phyloP scores from a whole-genome alignment of 2,888 invertebrate genomes.

The Gortyna flavago region DNA sequence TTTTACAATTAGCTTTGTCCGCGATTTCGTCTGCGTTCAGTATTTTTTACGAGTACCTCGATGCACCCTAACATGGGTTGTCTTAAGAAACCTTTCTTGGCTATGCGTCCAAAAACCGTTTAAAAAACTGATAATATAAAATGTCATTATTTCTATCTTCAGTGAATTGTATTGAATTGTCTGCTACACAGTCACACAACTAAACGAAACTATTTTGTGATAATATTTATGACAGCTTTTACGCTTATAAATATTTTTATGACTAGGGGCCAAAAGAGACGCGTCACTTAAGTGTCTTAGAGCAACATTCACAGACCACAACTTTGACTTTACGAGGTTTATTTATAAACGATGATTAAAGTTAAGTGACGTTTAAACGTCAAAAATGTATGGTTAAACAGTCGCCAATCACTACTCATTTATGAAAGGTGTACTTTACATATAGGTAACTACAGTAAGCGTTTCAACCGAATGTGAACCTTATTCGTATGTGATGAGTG shows the following conservation, averaged over 20 bases:
- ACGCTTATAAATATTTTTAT: constrained; percentile 10
- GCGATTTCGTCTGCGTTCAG: too few species aligned
- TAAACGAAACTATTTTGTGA: background rate
- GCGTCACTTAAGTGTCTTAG: constrained; percentile 20
- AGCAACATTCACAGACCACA: background rate
- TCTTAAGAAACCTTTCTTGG: background rate
- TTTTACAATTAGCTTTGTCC: background rate
- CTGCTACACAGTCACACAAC: too few species aligned
- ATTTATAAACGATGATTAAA: too few species aligned
- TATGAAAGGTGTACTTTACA: background rate
- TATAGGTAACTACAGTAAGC: background rate
- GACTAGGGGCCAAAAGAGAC: background rate
- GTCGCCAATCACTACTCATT: too few species aligned
- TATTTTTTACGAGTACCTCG: background rate
- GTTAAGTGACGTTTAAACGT: too few species aligned
- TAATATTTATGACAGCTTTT: background rate
- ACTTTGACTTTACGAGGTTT: background rate
- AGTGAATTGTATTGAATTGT: background rate
- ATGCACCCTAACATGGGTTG: background rate
- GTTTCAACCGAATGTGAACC: background rate
- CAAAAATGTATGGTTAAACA: too few species aligned
- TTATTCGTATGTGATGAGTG: too few species aligned
- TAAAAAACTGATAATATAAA: background rate
- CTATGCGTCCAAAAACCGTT: accelerated
- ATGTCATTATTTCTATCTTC: background rate